Conservation (phyloP, 2,888 invertebrate genomes). For the Drosophila multiciliata region DNA sequence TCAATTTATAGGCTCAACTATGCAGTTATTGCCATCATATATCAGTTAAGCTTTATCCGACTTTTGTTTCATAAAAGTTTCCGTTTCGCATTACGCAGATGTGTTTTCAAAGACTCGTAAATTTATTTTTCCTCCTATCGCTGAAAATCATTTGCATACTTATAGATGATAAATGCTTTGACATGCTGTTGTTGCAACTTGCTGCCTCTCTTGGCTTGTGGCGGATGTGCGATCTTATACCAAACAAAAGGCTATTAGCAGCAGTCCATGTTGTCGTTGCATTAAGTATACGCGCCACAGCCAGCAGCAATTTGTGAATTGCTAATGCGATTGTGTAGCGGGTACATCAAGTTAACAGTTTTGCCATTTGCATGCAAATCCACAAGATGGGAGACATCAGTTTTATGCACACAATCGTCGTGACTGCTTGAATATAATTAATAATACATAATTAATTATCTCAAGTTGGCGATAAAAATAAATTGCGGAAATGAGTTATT, state of each 20-base stretch:
- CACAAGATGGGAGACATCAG: slow-evolving; percentile 26
- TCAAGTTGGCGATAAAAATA: slow-evolving; percentile 16
- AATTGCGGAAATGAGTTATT: slow-evolving; percentile 8
- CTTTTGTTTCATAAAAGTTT: slow-evolving; percentile 65
- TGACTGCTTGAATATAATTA: slow-evolving; percentile 43
- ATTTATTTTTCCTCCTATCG: slow-evolving; percentile 50
- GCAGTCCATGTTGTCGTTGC: slow-evolving; percentile 22
- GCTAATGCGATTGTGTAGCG: slow-evolving; percentile 14
- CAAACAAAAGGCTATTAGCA: slow-evolving; percentile 39
- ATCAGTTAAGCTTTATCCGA: slow-evolving; percentile 47
- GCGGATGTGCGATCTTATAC: slow-evolving; percentile 49
- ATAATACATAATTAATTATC: slow-evolving; percentile 34
- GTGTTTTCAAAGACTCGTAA: slow-evolving; percentile 51
- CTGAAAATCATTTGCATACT: slow-evolving; percentile 70
- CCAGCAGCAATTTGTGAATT: slow-evolving; percentile 35
- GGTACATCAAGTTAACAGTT: slow-evolving; percentile 15
- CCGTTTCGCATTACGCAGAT: slow-evolving; percentile 62
- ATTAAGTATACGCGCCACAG: slow-evolving; percentile 66
- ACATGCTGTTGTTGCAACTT: slow-evolving; percentile 41
- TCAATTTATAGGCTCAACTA: slow-evolving; percentile 57
- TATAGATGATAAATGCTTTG: slow-evolving; percentile 74
- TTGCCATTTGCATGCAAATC: slow-evolving; percentile 21
- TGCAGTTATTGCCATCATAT: slow-evolving; percentile 42
- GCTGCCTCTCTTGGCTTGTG: slow-evolving; percentile 12
- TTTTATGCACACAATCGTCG: slow-evolving; percentile 20